Evolutionary conservation across 2,888 invertebrate species (phyloP), one percentile per base, ranked within the genome.

Genomic region (Agrotis clavis): DNA sequence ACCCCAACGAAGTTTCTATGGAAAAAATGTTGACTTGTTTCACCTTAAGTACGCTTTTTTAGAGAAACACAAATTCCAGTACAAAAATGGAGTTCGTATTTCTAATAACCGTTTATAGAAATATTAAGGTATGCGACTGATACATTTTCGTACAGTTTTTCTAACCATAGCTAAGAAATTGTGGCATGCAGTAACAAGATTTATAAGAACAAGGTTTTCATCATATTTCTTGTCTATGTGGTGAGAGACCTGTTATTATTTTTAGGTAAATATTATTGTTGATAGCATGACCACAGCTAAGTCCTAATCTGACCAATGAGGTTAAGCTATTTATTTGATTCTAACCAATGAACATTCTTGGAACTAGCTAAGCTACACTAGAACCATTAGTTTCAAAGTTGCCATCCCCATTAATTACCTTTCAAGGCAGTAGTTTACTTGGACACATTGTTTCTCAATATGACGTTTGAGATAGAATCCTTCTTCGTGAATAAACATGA

Each of bases 401-500:
- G 13, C 57, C n/a, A 35, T n/a, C 5, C 13, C 6, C n/a, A 57
- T 64, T 35, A 41, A 47, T 71, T 14, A 61, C 5, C 16, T 30
- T n/a, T 45, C 18, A 47, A 76, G 54, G 1, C 9, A 59, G 21
- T 60, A 64, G 35, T 71, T 71, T 53, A 65, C 57, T 19, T 67
- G 45, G 35, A 59, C 19, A 53, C 30, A 68, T 64, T 47, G 69
- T 68, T 81, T 57, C 68, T 75, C 35, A 65, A 68, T 41, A 68
- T 1, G 41, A 56, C 70, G 73, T 74, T 77, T 75, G 69, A 87
- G 83, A 88, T 88, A 87, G 85, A 88, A 90, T 88, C 87, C 88
- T 89, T 86, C 47, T 19, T 68, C 57, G 65, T 87, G 81, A 88
- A 90, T 90, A 90, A 89, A 86, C 87, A 90, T 87, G 62, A 81